Percentiles rank a stretch among this genome's conserved stretches.
These are phyloP conservation scores for Caenorhabditis virilis DNA, from an alignment of 2,888 invertebrate species.

Conservation along the genomic window DNA sequence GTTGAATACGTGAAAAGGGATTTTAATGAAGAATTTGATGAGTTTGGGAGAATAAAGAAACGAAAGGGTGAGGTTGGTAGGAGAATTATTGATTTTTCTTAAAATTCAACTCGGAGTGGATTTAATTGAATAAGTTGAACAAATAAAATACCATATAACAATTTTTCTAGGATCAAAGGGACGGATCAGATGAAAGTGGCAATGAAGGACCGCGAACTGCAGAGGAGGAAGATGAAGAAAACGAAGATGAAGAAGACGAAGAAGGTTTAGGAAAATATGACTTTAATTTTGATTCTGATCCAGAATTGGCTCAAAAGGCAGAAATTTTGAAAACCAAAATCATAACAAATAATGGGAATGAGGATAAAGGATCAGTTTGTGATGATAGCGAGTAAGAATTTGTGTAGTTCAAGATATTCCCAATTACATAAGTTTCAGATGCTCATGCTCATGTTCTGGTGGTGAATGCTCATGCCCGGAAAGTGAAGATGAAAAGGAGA, in stretches of 20 bases:
- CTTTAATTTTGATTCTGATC: slow-evolving; percentile 56
- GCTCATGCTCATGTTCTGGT: slow-evolving; percentile 67
- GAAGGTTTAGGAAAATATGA: slow-evolving; percentile 64
- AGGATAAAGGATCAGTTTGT: slow-evolving; percentile 10
- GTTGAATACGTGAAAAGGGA: slow-evolving; percentile 91
- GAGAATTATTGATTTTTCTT: not conserved
- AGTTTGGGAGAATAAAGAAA: slow-evolving; percentile 71
- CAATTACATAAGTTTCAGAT: slow-evolving; percentile 39
- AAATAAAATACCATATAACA: not conserved
- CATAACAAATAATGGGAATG: slow-evolving; percentile 10
- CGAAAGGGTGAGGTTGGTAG: slow-evolving; percentile 43
- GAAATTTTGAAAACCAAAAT: slow-evolving; percentile 25
- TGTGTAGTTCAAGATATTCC: not conserved
- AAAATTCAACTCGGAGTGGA: not conserved
- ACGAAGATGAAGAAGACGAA: slow-evolving; percentile 55
- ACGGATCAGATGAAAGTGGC: slow-evolving; percentile 8
- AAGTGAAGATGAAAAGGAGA: slow-evolving; percentile 48
- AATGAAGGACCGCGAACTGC: slow-evolving; percentile 8
- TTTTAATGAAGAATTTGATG: slow-evolving; percentile 84
- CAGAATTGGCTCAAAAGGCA: slow-evolving; percentile 50
- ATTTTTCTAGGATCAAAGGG: slow-evolving; percentile 1
- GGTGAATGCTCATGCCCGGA: slow-evolving; percentile 66
- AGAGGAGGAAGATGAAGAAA: slow-evolving; percentile 26
- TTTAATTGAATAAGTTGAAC: not conserved
- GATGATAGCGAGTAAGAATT: slow-evolving; percentile 46